Evolutionary conservation across 2,797 vertebrate genomes (phyloP).

Genomic region (Sylvia borin): DNA sequence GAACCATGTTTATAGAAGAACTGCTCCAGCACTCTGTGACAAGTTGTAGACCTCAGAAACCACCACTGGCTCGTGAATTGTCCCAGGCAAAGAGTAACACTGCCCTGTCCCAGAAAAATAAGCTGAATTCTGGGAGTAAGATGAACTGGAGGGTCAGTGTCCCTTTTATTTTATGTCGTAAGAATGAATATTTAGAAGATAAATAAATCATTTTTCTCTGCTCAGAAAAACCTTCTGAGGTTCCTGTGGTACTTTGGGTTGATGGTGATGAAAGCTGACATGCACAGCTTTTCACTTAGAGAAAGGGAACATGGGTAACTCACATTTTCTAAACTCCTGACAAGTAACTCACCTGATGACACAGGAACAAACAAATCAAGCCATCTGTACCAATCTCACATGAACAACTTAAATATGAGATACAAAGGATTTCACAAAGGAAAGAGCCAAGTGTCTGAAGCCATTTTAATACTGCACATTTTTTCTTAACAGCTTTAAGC

Average conservation of each 20-base stretch:
- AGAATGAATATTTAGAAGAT: not conserved
- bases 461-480: not conserved
- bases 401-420: not conserved
- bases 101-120: not conserved
- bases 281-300: not conserved
- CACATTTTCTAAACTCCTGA: not conserved
- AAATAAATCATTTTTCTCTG: not conserved
- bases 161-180: not conserved
- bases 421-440: not conserved
- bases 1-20: not conserved
- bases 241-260: not conserved
- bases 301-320: not conserved
- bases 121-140: not conserved
- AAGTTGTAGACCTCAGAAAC: not conserved
- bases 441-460: not conserved
- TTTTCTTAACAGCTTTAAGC: not conserved
- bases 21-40: rapidly evolving
- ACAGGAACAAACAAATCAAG: not conserved
- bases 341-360: constrained; percentile 1
- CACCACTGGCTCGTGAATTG: not conserved
- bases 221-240: not conserved
- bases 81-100: not conserved
- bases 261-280: constrained; percentile 7
- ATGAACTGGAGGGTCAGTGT: not conserved
- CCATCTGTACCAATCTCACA: not conserved